Evolutionary conservation across 1,140 invertebrate species (phyloP).

Genomic region (Caerostris extrusa): DNA sequence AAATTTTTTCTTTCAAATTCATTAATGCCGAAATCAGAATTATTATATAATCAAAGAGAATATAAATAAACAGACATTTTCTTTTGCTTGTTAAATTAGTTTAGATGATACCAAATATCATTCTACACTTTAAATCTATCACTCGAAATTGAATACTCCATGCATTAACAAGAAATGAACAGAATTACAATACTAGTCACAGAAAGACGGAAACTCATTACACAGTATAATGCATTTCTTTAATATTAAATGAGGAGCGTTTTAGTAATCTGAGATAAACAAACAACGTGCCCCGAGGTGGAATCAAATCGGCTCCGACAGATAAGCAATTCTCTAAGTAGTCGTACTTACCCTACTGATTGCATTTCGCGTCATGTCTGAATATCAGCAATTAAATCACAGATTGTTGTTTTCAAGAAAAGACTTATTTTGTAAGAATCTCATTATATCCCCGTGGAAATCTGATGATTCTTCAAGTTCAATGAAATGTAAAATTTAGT

Average conservation of each 20-base stretch:
- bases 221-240: neutral
- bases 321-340: neutral
- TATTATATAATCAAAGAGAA: too few species aligned
- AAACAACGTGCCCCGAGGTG: neutral
- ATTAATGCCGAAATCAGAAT: too few species aligned
- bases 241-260: neutral
- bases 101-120: too few species aligned
- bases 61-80: too few species aligned
- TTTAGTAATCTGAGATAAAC: neutral
- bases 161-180: neutral
- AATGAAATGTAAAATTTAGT: too few species aligned
- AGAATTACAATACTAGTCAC: neutral
- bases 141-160: neutral
- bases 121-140: neutral
- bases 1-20: too few species aligned
- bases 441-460: too few species aligned
- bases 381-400: neutral
- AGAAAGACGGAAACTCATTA: neutral
- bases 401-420: too few species aligned
- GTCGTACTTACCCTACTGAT: neutral
- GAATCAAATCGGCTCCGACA: neutral
- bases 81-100: neutral
- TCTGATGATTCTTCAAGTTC: too few species aligned
- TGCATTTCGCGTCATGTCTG: neutral
- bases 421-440: too few species aligned